phyloP scores from a whole-genome alignment of 2,888 invertebrate species.

The Amitus sp. region DNA sequence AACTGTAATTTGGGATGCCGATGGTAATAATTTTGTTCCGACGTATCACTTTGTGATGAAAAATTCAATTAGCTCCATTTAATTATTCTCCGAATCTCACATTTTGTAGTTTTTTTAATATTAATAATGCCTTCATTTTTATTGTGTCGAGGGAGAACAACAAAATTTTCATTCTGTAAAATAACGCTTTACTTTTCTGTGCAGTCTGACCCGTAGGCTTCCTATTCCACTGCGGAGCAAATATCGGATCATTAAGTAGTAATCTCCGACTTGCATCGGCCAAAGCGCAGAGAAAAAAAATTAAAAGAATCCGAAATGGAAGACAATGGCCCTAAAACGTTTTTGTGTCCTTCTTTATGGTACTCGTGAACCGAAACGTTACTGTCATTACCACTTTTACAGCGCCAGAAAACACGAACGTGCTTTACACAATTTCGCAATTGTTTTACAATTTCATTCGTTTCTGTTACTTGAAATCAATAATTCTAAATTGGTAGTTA shows the following conservation, averaged over 20 bases:
- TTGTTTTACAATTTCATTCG: not conserved
- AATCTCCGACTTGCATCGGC: slow-evolving; percentile 49
- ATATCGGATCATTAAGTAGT: slow-evolving; percentile 52
- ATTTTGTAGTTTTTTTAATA: no score
- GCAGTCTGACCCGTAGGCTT: slow-evolving; percentile 44
- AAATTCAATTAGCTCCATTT: no score
- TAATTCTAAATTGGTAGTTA: not conserved
- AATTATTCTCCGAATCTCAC: no score
- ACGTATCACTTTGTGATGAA: no score
- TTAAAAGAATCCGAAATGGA: slow-evolving; percentile 45
- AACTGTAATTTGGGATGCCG: not conserved
- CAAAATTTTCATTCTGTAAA: not conserved
- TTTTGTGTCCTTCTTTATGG: slow-evolving; percentile 34
- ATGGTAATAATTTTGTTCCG: slow-evolving; percentile 1
- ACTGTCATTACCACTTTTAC: slow-evolving; percentile 49
- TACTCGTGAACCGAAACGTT: slow-evolving; percentile 44
- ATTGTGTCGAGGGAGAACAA: not conserved
- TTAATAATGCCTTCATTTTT: no score
- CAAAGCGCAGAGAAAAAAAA: slow-evolving; percentile 44
- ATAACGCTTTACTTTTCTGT: no score
- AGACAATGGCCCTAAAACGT: slow-evolving; percentile 52
- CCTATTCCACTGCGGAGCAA: slow-evolving; percentile 41
- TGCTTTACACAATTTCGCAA: slow-evolving; percentile 3
- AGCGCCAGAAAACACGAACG: slow-evolving; percentile 26
- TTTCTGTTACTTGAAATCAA: not conserved